Evolutionary conservation across 1,140 invertebrate species (phyloP).

Genomic region (Sitophilus oryzae): DNA sequence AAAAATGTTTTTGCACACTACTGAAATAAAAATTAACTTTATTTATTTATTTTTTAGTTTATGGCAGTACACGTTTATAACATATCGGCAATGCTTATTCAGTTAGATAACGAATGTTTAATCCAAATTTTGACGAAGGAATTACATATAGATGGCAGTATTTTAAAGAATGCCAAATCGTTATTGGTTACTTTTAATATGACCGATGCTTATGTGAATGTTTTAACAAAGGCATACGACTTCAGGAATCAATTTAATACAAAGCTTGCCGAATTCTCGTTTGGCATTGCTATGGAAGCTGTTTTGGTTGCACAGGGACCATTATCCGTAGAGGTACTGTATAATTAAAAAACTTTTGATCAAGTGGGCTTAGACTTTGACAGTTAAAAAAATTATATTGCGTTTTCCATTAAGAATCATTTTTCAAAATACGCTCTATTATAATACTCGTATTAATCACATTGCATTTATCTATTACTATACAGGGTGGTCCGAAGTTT

Average conservation of each 20-base stretch:
- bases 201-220: conserved; percentile 50
- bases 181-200: conserved; percentile 65
- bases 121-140: conserved; percentile 70
- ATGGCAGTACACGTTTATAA: conserved; percentile 82
- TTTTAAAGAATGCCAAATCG: conserved; percentile 63
- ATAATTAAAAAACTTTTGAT: neutral
- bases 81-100: conserved; percentile 66
- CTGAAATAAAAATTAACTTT: too few relatives aligned
- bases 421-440: too few relatives aligned
- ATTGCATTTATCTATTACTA: too few relatives aligned
- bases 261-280: conserved; percentile 63
- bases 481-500: too few relatives aligned
- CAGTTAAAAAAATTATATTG: too few relatives aligned
- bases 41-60: conserved; percentile 62
- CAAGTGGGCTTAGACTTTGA: too few relatives aligned
- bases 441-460: too few relatives aligned
- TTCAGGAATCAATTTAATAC: conserved; percentile 44
- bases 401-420: too few relatives aligned
- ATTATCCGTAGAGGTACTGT: conserved; percentile 65
- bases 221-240: conserved; percentile 43
- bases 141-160: conserved; percentile 70
- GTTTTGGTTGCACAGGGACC: conserved; percentile 69
- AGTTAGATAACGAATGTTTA: conserved; percentile 60
- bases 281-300: conserved; percentile 67
- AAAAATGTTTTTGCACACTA: conserved; percentile 5